Base-by-base conservation (phyloP, 1,140 invertebrate genomes). In the Meteorus sp. region DNA sequence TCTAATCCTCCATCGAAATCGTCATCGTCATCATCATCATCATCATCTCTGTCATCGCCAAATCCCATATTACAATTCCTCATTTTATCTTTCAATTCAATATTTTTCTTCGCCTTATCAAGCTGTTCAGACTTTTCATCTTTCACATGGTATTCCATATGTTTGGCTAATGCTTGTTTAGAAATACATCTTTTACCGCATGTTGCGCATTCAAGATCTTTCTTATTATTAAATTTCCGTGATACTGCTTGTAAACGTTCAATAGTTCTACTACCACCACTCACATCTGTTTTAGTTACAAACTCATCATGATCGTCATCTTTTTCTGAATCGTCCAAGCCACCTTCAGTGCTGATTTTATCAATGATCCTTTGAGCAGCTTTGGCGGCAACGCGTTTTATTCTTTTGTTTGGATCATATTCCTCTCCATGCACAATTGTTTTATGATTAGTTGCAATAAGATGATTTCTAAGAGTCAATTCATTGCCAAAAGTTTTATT, bases 351-450 rank as follows among this genome's bases (percentile, higher is more conserved):
- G 53, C 77, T 79, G 8, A 79, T 80, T 54, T 75, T 71, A 44
- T 80, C 77, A 4, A 80, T 79, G 13, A 80, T 79, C 19, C 72
- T 79, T 17, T 79, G 77, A 0, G 78, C 78, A 2, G 77, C 77
- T 44, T 66, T 78, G 0, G 78, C 78, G 1, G 78, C 77, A 0
- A 77, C 72, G 13, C 78, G 62, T 31, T 79, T 80, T 23, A 79
- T 73, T 41, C 77, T 61, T 27, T 79, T 79, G 17, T 79, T 78
- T 0, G 77, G 73, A 65, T 79, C 77, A 39, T 79, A 79, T 23
- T 79, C 76, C 45, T 79, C 63, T 0, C 76, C 77, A 0, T 70
- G 63, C 2, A 79, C 22, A 5, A 73, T 67, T 1, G 77, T 80
- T 27, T 74, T 78, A 27, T 80, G 78, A 67, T 70, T 74, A 0